phyloP scores from a whole-genome alignment of 37 sponge, comb jelly and placozoan species.

The Hexactinellida sp. region DNA sequence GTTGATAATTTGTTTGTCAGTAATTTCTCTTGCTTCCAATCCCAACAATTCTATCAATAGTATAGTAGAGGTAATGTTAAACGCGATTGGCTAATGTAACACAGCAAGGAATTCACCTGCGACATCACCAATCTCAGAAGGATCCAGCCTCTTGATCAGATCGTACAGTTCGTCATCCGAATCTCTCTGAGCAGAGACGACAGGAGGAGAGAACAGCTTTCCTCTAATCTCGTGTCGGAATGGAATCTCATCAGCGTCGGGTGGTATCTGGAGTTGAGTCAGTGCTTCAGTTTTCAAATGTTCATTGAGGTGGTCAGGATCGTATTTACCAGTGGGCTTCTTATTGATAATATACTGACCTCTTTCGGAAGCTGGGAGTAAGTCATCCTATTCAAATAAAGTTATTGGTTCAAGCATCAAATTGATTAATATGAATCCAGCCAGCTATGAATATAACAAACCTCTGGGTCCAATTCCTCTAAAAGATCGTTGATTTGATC shows the following conservation, averaged over 20 bases:
- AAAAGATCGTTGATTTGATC: neutral
- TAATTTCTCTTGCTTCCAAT: neutral
- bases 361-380: constrained; percentile 7
- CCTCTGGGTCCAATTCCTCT: neutral
- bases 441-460: neutral
- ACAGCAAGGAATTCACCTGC: neutral
- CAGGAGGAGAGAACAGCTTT: neutral
- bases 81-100: no score
- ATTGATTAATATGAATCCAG: neutral
- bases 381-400: neutral
- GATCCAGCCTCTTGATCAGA: neutral
- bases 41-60: neutral
- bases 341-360: neutral
- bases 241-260: neutral
- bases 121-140: neutral
- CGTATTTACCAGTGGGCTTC: neutral
- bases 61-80: no score
- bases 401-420: neutral
- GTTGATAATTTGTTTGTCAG: neutral
- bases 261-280: neutral
- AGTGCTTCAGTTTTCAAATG: neutral
- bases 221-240: neutral
- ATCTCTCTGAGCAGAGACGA: neutral
- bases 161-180: neutral
- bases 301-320: neutral